These are phyloP conservation scores for Ectemnius lituratus DNA, from an alignment of 2,888 invertebrate genomes.

Conservation along the genomic window DNA sequence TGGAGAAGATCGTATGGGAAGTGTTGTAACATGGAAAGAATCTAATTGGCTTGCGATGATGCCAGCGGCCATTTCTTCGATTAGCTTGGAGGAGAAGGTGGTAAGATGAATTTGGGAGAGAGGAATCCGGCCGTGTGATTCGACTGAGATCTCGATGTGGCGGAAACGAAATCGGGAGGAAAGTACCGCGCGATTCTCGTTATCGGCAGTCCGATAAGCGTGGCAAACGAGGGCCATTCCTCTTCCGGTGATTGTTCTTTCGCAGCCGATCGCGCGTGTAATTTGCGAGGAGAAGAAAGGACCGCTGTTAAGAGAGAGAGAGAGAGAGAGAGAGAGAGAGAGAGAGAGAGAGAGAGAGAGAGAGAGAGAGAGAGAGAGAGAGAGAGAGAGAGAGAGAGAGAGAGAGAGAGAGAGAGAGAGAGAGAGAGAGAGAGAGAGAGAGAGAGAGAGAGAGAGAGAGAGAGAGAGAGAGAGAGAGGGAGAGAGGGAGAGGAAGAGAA, in stretches of 20 bases:
- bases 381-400: neutral
- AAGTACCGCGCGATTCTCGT: conserved; percentile 41
- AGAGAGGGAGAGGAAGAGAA: neutral
- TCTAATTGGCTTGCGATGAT: no score
- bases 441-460: neutral
- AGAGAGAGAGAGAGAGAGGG: neutral
- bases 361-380: neutral
- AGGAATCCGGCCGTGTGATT: conserved; percentile 38
- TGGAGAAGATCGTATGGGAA: no score
- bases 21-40: no score
- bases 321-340: neutral
- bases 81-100: neutral
- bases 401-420: neutral
- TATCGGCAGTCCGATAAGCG: conserved; percentile 51
- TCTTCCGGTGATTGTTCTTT: conserved; percentile 53
- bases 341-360: neutral
- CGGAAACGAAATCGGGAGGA: conserved; percentile 22
- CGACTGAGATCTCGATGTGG: conserved; percentile 14
- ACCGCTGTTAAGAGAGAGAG: neutral
- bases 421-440: neutral
- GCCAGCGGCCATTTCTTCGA: no score
- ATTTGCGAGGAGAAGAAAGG: conserved; percentile 44
- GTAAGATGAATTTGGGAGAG: conserved; percentile 29
- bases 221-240: conserved; percentile 47
- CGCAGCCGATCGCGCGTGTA: conserved; percentile 52